Evolutionary conservation across 2,113 vertebrate species (phyloP), one percentile per base, ranked within the genome.

Genomic region (Anseranas semipalmata): DNA sequence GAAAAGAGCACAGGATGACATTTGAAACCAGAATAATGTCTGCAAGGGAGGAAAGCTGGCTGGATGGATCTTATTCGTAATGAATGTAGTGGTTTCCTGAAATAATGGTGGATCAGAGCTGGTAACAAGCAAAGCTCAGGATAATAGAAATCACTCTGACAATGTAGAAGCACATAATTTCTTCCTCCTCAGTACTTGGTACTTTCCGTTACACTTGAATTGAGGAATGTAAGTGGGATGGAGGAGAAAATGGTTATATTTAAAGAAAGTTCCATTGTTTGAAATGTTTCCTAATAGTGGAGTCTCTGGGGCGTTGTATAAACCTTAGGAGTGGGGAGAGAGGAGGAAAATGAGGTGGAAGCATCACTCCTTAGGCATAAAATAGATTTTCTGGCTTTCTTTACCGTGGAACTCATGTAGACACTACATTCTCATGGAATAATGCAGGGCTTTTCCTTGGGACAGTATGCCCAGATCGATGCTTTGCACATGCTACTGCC

Each of bases 41-140:
- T 89, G 21, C 60, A 72, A 92, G 48, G 43, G 27, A 68, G 43
- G 45, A 70, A 70, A 95, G 77, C 84, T 79, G 78, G 79, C 96
- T 96, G 67, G 79, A 96, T 48, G 83, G 77, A 27, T 91, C 59
- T 90, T 90, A 55, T 95, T 83, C 95, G 96, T 96, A 83, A 97
- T 95, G 41, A 65, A 94, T 92, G 60, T 22, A 66, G 91, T 58
- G n/a, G 65, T 59, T 92, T 92, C 78, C 83, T 94, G 89, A 90
- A 93, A 95, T 92, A 95, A 93, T 83, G 79, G 83, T 32, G 48
- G 68, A 46, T 80, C 50, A 68, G 28, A 15, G 53, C 0, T 60
- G 87, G 71, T 76, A 82, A 89, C 0, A 0, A 92, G 86, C 58
- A 17, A 1, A 4, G 56, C 83, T 72, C 50, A 60, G 78, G 72